Conservation (phyloP, 2,113 vertebrate genomes). For the Lophius piscatorius region DNA sequence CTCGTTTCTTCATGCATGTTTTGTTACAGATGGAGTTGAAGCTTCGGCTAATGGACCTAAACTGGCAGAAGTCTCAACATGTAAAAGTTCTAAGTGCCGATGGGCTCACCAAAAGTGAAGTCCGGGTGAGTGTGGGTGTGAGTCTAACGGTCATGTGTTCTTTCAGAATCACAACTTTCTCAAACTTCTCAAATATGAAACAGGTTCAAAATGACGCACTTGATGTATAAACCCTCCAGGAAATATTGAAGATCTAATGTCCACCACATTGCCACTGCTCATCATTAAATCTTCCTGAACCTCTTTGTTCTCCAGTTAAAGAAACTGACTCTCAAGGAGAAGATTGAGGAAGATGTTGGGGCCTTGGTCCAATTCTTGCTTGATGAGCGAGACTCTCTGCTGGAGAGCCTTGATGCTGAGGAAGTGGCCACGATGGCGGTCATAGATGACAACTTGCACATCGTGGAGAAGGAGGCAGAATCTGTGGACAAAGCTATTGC, state of each 20-base stretch:
- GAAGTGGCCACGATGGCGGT: constrained; percentile 66
- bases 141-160: too few species aligned
- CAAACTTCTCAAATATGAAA: too few species aligned
- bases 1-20: background rate
- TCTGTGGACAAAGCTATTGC: constrained; percentile 69
- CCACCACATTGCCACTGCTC: too few species aligned
- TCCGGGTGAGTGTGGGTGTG: constrained; percentile 75
- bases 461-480: constrained; percentile 54
- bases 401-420: constrained; percentile 78
- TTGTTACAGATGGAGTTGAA: constrained; percentile 72
- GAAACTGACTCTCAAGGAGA: constrained; percentile 79
- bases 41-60: constrained; percentile 75
- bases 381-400: constrained; percentile 79
- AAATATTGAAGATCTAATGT: too few species aligned
- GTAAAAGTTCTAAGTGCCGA: constrained; percentile 66
- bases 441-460: constrained; percentile 77
- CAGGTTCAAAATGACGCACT: too few species aligned
- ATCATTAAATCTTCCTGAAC: background rate
- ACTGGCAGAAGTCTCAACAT: constrained; percentile 78
- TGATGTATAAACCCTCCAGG: too few species aligned
- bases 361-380: constrained; percentile 81
- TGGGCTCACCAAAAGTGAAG: constrained; percentile 72
- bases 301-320: constrained; percentile 59
- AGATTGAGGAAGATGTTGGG: constrained; percentile 80
- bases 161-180: too few species aligned